Base-by-base conservation (phyloP, 2,113 vertebrate genomes). In the Bubo blakistoni region DNA sequence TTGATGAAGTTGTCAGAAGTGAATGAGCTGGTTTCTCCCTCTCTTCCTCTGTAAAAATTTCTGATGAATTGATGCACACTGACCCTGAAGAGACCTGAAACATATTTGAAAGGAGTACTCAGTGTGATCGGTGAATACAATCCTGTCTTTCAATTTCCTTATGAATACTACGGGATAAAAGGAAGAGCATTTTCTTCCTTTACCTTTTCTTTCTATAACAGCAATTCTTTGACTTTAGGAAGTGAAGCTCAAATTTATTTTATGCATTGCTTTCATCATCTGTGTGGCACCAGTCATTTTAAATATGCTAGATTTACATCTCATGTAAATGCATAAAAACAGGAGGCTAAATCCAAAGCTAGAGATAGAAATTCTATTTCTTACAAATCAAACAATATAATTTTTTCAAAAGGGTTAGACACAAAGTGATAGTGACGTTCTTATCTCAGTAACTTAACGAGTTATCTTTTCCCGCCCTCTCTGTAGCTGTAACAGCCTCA, bases 321-420 rank as follows among this genome's bases (percentile, higher is more conserved):
- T 96, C 88, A 90, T 90, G 69, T 80, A 95, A 95, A 96, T 95
- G 54, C 49, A 94, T 95, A 77, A 79, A 81, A 93, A 84, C 11
- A 67, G n/a, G 71, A 76, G 62, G 40, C 30, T 34, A 70, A 86
- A 89, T 79, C 54, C 38, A 91, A 78, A 87, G 77, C 13, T 17
- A 69, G 81, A 80, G 70, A 79, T 29, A 55, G 57, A 94, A 81
- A 70, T 80, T 58, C 46, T 59, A 40, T 91, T 96, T 95, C 78
- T 92, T 77, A 62, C 52, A 86, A 88, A 87, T 82, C 46, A 69
- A 83, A 2, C 2, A 16, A 17, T n/a, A 25, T 72, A 20, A 16
- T 66, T 86, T 81, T 78, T 73, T 72, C 80, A 54, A 30, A 79
- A 55, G 32, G 18, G 2, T 40, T 90, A 25, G 47, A 18, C 15